Percentiles rank a stretch among this genome's conserved stretches.
phyloP scores from a whole-genome alignment of 1,140 invertebrate species.

The Micrasema longulum region DNA sequence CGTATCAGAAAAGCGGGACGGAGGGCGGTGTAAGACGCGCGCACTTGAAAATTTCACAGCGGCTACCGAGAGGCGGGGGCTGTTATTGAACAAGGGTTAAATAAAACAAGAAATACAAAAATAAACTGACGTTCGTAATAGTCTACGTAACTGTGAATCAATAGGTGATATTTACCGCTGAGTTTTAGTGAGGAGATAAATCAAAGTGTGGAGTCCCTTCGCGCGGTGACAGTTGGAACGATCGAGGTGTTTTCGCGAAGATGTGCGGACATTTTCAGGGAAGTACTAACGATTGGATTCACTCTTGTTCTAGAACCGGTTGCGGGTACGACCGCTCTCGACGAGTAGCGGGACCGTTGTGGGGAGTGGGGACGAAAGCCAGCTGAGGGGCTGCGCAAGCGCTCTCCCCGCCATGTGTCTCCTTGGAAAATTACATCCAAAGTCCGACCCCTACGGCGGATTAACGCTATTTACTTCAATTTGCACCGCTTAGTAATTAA shows the following conservation, averaged over 20 bases:
- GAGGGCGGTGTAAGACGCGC: slow-evolving; percentile 46
- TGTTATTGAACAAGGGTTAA: slow-evolving; percentile 42
- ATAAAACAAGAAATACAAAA: slow-evolving; percentile 22
- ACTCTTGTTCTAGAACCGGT: no score
- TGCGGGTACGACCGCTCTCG: slow-evolving; percentile 26
- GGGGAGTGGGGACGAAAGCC: slow-evolving; percentile 12
- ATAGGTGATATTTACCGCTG: slow-evolving; percentile 21
- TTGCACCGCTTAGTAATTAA: slow-evolving; percentile 5
- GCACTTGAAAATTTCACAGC: slow-evolving; percentile 48
- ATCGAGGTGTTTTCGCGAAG: slow-evolving; percentile 26
- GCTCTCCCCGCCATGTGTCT: slow-evolving; percentile 14
- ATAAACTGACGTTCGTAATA: slow-evolving; percentile 7
- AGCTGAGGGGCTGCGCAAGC: slow-evolving; percentile 29
- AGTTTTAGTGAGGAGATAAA: background rate
- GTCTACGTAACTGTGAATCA: slow-evolving; percentile 10
- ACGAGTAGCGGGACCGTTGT: slow-evolving; percentile 31
- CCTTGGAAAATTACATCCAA: slow-evolving; percentile 26
- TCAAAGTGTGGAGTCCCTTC: slow-evolving; percentile 2
- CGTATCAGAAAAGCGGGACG: slow-evolving; percentile 29
- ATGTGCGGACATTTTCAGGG: slow-evolving; percentile 33
- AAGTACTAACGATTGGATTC: background rate
- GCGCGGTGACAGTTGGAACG: slow-evolving; percentile 33
- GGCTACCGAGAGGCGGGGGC: slow-evolving; percentile 43
- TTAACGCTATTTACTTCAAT: background rate
- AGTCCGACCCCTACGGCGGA: background rate